Evolutionary conservation across 2,888 invertebrate species (phyloP).

Genomic region (Eristalis arbustorum): DNA sequence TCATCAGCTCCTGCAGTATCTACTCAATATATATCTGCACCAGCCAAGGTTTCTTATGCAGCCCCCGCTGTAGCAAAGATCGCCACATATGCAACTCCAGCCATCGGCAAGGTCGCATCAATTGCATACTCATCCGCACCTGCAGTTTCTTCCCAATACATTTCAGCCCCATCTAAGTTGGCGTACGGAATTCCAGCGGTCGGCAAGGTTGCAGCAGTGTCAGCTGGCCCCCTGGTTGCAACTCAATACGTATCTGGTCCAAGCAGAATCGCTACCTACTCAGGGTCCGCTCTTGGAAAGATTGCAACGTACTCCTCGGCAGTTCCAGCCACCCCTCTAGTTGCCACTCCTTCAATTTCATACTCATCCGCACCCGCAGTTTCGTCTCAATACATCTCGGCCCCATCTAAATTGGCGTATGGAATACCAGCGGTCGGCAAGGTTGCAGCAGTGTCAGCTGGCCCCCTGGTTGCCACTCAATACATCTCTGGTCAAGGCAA

Average conservation of each 20-base stretch:
- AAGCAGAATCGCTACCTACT: constrained; percentile 79
- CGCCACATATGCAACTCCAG: constrained; percentile 56
- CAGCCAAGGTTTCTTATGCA: constrained; percentile 68
- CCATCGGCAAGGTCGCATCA: neutral
- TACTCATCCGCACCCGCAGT: constrained; percentile 53
- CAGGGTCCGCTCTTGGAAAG: constrained; percentile 54
- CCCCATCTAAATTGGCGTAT: constrained; percentile 70
- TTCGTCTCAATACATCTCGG: constrained; percentile 75
- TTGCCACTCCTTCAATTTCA: neutral
- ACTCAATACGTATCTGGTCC: constrained; percentile 73
- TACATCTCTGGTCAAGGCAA: constrained; percentile 76
- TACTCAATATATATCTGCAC: constrained; percentile 74
- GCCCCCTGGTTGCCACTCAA: constrained; percentile 69
- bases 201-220: constrained; percentile 59
- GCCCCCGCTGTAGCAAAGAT: constrained; percentile 71
- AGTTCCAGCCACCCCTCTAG: neutral
- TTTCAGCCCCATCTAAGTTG: constrained; percentile 72
- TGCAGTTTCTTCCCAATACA: constrained; percentile 73
- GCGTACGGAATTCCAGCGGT: constrained; percentile 57
- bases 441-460: constrained; percentile 53
- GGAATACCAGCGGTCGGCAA: constrained; percentile 59
- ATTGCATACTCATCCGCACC: constrained; percentile 26
- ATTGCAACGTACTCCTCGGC: constrained; percentile 62
- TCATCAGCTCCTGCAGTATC: constrained; percentile 72
- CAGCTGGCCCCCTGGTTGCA: constrained; percentile 54